These are phyloP conservation scores for Colaptes auratus DNA, from an alignment of 2,113 vertebrate species.

Conservation along the genomic window DNA sequence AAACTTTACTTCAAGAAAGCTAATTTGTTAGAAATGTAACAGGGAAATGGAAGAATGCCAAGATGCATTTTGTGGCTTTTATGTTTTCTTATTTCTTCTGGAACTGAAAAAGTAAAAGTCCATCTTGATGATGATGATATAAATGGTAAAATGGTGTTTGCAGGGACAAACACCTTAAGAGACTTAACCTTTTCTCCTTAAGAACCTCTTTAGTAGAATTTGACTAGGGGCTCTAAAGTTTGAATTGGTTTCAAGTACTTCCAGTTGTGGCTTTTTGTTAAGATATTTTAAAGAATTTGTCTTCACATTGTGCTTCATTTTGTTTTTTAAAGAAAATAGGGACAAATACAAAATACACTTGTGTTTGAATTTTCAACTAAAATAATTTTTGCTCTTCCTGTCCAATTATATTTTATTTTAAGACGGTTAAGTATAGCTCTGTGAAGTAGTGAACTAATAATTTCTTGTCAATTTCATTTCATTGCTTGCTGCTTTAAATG, in stretches of 20 bases:
- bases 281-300: not conserved
- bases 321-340: not conserved
- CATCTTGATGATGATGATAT: not conserved
- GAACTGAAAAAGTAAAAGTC: not conserved
- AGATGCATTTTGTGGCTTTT: not conserved
- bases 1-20: not conserved
- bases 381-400: not conserved
- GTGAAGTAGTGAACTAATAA: not conserved
- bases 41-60: not conserved
- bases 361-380: not conserved
- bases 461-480: not conserved
- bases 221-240: not conserved
- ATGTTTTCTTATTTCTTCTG: not conserved
- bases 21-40: not conserved
- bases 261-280: not conserved
- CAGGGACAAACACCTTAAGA: not conserved
- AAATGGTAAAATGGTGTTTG: not conserved
- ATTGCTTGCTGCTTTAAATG: not conserved
- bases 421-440: not conserved
- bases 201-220: not conserved
- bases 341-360: not conserved
- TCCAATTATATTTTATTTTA: not conserved
- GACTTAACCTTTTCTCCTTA: not conserved
- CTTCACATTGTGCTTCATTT: not conserved
- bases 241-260: not conserved